Evolutionary conservation across 1,140 invertebrate genomes (phyloP).

Genomic region (Drosophila watanabei): DNA sequence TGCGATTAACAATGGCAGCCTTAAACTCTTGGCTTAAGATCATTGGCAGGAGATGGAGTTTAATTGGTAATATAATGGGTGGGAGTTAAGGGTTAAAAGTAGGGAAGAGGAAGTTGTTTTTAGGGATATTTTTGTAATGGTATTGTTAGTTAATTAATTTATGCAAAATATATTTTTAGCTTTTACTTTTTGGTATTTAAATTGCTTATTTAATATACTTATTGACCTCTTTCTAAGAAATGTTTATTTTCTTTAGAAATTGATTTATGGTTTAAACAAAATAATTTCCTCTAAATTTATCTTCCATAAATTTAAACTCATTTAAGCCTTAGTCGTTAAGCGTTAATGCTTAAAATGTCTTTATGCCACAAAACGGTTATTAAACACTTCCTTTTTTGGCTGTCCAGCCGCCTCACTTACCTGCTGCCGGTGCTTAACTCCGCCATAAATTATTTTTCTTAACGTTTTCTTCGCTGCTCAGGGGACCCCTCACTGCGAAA

Average conservation of each 20-base stretch:
- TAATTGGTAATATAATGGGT: neutral
- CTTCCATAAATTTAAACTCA: neutral
- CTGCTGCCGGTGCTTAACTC: constrained; percentile 25
- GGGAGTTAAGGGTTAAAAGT: neutral
- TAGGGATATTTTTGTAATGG: neutral
- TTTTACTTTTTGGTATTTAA: neutral
- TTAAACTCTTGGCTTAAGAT: constrained; percentile 14
- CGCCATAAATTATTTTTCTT: constrained; percentile 48
- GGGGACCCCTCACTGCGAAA: constrained; percentile 30
- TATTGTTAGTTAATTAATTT: neutral
- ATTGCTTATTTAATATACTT: neutral
- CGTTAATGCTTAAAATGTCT: constrained; percentile 11
- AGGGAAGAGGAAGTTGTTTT: no score
- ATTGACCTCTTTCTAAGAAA: neutral
- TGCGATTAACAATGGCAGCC: constrained; percentile 30
- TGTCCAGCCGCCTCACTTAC: constrained; percentile 21
- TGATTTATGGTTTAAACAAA: neutral
- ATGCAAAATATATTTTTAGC: neutral
- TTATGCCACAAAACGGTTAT: constrained; percentile 31
- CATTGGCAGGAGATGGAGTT: neutral
- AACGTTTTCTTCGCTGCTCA: constrained; percentile 19
- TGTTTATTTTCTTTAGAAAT: neutral
- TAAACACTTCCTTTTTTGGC: constrained; percentile 32
- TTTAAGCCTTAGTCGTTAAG: constrained; percentile 20
- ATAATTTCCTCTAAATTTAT: neutral